A percentile compares a stretch with the other conserved stretches of the same genome.
Conservation (phyloP, 2,797 vertebrate genomes). For the Apogon talboti region DNA sequence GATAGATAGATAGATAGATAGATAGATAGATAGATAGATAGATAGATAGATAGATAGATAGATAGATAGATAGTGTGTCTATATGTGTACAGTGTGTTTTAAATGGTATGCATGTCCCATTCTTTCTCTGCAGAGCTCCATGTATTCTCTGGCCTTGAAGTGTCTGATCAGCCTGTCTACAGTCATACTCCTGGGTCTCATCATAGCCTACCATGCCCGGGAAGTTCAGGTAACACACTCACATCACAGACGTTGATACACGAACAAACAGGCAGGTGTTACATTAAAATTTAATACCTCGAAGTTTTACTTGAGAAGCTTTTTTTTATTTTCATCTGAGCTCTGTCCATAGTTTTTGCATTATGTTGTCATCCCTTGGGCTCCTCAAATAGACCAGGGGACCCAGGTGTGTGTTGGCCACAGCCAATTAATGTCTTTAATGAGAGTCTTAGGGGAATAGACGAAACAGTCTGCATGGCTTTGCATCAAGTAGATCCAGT, state of each 20-base stretch:
- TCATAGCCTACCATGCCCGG: slow-evolving; percentile 96
- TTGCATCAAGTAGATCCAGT: slow-evolving; percentile 28
- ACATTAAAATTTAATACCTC: slow-evolving; percentile 11
- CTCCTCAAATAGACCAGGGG: slow-evolving; percentile 35
- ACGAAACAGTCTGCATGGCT: slow-evolving; percentile 36
- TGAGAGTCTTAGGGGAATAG: slow-evolving; percentile 50
- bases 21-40: no score
- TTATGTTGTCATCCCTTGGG: slow-evolving; percentile 24
- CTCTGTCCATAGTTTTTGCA: slow-evolving; percentile 16
- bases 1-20: no score
- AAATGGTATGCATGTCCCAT: slow-evolving; percentile 29
- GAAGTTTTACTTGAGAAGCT: neutral
- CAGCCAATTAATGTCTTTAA: slow-evolving; percentile 70
- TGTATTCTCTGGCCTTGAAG: slow-evolving; percentile 96
- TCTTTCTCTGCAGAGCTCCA: slow-evolving; percentile 88
- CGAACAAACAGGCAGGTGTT: neutral
- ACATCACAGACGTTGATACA: neutral
- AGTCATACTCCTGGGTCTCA: slow-evolving; percentile 95
- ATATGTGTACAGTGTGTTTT: slow-evolving; percentile 16
- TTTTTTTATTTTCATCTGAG: slow-evolving; percentile 17
- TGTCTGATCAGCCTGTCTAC: slow-evolving; percentile 99
- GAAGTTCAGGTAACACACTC: slow-evolving; percentile 92
- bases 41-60: no score
- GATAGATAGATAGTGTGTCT: neutral
- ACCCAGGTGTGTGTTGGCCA: slow-evolving; percentile 68